Percentiles rank a stretch among this genome's conserved stretches.
Conservation (phyloP, 2,797 vertebrate genomes). For the Halcyon leucocephala region DNA sequence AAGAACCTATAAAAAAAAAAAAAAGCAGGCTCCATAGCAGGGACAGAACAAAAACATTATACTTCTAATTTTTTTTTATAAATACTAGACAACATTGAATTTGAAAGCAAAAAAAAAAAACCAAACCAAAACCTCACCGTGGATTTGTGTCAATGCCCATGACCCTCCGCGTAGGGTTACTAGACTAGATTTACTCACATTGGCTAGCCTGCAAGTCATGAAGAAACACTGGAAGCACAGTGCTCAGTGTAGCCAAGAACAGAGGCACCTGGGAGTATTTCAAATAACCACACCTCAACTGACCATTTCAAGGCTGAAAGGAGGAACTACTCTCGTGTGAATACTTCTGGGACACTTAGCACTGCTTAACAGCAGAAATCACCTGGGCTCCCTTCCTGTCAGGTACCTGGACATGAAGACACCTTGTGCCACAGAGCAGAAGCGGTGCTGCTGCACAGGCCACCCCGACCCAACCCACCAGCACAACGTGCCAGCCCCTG, state of each 20-base stretch:
- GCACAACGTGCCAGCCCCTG: rapidly evolving
- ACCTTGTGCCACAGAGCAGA: rapidly evolving
- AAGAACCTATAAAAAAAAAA: background rate
- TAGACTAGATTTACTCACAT: background rate
- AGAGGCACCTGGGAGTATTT: background rate
- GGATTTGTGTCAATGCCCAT: background rate
- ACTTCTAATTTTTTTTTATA: background rate
- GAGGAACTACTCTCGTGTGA: background rate
- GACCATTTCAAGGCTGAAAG: background rate
- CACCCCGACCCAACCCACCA: background rate
- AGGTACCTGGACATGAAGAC: background rate
- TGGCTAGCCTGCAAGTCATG: background rate
- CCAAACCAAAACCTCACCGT: background rate
- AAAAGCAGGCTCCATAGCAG: background rate
- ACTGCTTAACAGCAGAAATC: background rate
- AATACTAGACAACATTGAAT: background rate
- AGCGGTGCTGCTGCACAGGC: background rate
- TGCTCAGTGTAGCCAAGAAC: background rate
- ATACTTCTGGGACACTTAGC: background rate
- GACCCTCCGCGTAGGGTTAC: background rate
- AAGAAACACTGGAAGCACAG: background rate
- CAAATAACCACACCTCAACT: background rate
- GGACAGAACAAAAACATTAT: background rate
- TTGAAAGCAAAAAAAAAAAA: background rate
- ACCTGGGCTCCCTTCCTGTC: rapidly evolving